Evolutionary conservation across 2,113 vertebrate genomes (phyloP).

Genomic region (Emydocephalus ijimae): DNA sequence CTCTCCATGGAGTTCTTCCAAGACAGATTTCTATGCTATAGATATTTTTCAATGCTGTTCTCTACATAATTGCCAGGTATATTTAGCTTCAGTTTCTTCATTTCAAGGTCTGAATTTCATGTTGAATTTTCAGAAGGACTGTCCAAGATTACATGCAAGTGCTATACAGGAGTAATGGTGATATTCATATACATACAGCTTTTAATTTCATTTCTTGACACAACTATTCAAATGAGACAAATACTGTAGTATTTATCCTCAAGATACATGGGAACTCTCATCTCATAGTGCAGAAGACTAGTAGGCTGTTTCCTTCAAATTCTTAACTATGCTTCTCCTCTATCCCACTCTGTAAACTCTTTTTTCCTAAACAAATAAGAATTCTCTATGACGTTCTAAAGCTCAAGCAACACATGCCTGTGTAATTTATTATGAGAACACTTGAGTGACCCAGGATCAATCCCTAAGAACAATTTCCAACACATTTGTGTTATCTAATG

Average conservation of each 20-base stretch:
- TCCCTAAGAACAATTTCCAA: background rate
- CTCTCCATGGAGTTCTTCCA: background rate
- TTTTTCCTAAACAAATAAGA: background rate
- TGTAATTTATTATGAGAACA: background rate
- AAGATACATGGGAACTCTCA: background rate
- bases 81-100: background rate
- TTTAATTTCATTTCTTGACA: background rate
- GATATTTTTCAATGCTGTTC: background rate
- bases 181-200: no score
- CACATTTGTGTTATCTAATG: background rate
- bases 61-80: background rate
- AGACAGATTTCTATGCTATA: background rate
- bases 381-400: background rate
- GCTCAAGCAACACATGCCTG: background rate
- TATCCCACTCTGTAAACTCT: background rate
- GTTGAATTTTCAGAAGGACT: background rate
- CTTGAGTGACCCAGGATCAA: background rate
- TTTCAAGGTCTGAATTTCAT: background rate
- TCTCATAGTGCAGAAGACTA: background rate
- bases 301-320: background rate
- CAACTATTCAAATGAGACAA: background rate
- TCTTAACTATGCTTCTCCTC: background rate
- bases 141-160: background rate
- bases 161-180: no score
- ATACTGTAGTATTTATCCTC: background rate